These are phyloP conservation scores for Enteromius thamalakanensis DNA, from an alignment of 2,797 vertebrate genomes.

Conservation along the genomic window DNA sequence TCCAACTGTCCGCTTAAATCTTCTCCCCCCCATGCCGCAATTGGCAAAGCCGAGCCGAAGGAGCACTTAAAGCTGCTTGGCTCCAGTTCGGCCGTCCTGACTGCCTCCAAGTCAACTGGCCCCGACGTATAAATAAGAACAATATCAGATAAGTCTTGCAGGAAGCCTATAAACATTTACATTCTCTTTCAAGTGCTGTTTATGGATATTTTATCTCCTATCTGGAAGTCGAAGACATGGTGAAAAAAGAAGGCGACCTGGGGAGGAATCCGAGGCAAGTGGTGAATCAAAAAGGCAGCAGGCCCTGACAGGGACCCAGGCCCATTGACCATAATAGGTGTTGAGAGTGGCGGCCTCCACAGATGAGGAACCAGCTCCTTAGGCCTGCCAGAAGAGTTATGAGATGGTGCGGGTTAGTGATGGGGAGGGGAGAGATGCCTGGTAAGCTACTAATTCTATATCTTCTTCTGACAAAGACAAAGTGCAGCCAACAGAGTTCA, in stretches of 20 bases:
- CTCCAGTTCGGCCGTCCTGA: conserved; percentile 57
- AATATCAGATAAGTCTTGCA: conserved; percentile 72
- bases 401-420: conserved; percentile 36
- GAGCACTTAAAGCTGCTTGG: conserved; percentile 62
- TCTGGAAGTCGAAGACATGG: conserved; percentile 65
- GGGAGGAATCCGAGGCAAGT: conserved; percentile 60
- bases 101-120: conserved; percentile 55
- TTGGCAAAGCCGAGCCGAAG: conserved; percentile 50
- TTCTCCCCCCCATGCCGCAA: conserved; percentile 24
- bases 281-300: conserved; percentile 66
- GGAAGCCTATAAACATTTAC: conserved; percentile 74
- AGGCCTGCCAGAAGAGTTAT: conserved; percentile 64
- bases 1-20: conserved; percentile 68
- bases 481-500: conserved; percentile 55
- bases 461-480: conserved; percentile 52
- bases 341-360: conserved; percentile 59
- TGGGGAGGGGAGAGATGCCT: conserved; percentile 51
- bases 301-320: conserved; percentile 61
- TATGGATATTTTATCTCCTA: conserved; percentile 74
- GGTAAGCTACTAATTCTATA: conserved; percentile 51
- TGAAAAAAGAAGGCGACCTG: conserved; percentile 58
- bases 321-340: conserved; percentile 71
- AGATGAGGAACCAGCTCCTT: conserved; percentile 54
- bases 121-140: conserved; percentile 68
- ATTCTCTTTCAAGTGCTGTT: conserved; percentile 74